Evolutionary conservation across 2,797 vertebrate species (phyloP).

Genomic region (Hemitrygon akajei): DNA sequence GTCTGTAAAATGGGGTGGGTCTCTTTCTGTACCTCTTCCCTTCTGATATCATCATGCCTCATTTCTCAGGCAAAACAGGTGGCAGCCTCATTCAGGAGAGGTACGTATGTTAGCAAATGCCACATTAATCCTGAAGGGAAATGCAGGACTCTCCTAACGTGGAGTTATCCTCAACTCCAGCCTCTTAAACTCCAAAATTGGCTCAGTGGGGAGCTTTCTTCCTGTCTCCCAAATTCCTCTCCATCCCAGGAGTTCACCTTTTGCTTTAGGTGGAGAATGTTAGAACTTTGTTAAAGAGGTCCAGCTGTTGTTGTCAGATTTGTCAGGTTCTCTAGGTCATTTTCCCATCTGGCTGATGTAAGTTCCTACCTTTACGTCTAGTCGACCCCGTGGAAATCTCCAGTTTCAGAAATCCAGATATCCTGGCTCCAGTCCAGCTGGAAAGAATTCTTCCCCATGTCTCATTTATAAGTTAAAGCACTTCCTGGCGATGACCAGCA

Average conservation of each 20-base stretch:
- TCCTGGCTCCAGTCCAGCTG: background rate
- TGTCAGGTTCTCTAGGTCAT: background rate
- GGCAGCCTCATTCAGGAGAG: background rate
- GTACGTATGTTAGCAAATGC: background rate
- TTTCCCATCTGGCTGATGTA: background rate
- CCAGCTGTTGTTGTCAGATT: background rate
- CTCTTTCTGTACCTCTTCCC: no score
- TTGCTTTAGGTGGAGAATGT: background rate
- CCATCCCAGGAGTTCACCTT: background rate
- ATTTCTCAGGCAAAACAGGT: background rate
- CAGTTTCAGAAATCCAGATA: background rate
- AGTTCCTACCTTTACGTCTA: background rate
- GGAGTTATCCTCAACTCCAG: background rate
- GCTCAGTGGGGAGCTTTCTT: background rate
- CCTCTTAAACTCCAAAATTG: background rate
- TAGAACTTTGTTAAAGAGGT: no score
- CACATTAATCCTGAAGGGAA: background rate
- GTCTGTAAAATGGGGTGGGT: background rate
- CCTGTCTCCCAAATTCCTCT: background rate
- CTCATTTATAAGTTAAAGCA: background rate
- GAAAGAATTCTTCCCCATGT: background rate
- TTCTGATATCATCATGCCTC: background rate
- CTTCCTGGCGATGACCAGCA: background rate
- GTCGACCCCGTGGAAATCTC: background rate
- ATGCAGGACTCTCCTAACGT: background rate